A percentile compares a stretch with the other conserved stretches of the same genome.
These are phyloP conservation scores for Neodontobutis hainanensis DNA, from an alignment of 2,113 vertebrate genomes.

Conservation along the genomic window DNA sequence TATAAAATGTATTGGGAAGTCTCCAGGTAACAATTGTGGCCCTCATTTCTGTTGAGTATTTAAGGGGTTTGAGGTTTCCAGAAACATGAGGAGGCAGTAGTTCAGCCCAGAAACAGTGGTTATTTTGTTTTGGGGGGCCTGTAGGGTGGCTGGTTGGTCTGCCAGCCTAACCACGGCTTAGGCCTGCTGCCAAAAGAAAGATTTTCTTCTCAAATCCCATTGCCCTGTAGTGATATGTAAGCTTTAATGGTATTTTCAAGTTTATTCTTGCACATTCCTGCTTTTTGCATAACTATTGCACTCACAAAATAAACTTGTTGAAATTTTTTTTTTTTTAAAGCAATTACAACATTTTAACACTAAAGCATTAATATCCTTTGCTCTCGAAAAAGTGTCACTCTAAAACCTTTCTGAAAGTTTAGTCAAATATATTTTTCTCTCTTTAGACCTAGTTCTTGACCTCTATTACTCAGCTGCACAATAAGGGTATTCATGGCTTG, in stretches of 20 bases:
- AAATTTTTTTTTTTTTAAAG: background rate
- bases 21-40: constrained; percentile 38
- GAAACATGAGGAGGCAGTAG: constrained; percentile 44
- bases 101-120: constrained; percentile 50
- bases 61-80: constrained; percentile 31
- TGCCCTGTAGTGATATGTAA: constrained; percentile 52
- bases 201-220: constrained; percentile 33
- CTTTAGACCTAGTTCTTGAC: constrained; percentile 13
- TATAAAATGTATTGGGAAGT: no score
- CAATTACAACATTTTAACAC: background rate
- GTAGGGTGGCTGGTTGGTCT: constrained; percentile 30
- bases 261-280: constrained; percentile 57
- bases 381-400: background rate
- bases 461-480: constrained; percentile 36
- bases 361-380: no score
- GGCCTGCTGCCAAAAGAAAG: constrained; percentile 56
- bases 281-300: constrained; percentile 32
- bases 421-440: constrained; percentile 23
- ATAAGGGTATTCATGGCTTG: constrained; percentile 39
- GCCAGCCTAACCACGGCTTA: constrained; percentile 39
- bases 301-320: background rate
- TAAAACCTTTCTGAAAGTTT: background rate
- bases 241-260: constrained; percentile 39
- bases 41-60: constrained; percentile 33
- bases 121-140: constrained; percentile 62